Percentiles rank a stretch among this genome's conserved stretches.
Conservation (phyloP, 2,888 invertebrate species). For the Lymantria dispar region DNA sequence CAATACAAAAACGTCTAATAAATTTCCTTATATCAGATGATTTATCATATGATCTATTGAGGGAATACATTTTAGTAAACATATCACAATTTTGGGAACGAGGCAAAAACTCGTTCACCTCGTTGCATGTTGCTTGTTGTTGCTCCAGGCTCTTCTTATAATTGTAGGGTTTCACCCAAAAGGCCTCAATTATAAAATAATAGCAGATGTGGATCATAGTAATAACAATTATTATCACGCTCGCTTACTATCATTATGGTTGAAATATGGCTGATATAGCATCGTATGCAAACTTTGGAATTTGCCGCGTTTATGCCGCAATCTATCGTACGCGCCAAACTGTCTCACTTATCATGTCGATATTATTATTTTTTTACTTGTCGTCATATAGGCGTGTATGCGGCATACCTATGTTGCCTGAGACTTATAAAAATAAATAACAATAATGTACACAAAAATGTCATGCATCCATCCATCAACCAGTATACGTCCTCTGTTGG, state of each 20-base stretch:
- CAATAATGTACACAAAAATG: too few species aligned
- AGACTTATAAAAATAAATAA: too few species aligned
- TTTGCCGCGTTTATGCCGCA: conserved; percentile 38
- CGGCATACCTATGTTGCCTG: too few species aligned
- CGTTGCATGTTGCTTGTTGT: conserved; percentile 70
- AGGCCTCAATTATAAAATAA: conserved; percentile 82
- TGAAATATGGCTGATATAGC: conserved; percentile 74
- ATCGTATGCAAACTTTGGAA: conserved; percentile 71
- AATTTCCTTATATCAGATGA: conserved; percentile 29
- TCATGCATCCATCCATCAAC: too few species aligned
- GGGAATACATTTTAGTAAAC: conserved; percentile 57
- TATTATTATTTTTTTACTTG: not conserved
- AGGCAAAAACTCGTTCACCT: conserved; percentile 68
- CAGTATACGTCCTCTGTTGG: too few species aligned
- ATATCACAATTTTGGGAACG: conserved; percentile 71
- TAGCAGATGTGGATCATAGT: conserved; percentile 82
- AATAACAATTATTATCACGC: conserved; percentile 83
- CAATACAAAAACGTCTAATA: conserved; percentile 17
- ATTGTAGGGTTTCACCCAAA: conserved; percentile 81
- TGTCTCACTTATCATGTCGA: conserved; percentile 22
- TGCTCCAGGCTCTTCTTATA: conserved; percentile 79
- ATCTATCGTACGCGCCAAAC: conserved; percentile 26
- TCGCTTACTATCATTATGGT: conserved; percentile 73
- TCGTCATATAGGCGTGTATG: too few species aligned
- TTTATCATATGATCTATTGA: conserved; percentile 42